Evolutionary conservation across 2,888 invertebrate species (phyloP).

Genomic region (Amphipyra berbera): DNA sequence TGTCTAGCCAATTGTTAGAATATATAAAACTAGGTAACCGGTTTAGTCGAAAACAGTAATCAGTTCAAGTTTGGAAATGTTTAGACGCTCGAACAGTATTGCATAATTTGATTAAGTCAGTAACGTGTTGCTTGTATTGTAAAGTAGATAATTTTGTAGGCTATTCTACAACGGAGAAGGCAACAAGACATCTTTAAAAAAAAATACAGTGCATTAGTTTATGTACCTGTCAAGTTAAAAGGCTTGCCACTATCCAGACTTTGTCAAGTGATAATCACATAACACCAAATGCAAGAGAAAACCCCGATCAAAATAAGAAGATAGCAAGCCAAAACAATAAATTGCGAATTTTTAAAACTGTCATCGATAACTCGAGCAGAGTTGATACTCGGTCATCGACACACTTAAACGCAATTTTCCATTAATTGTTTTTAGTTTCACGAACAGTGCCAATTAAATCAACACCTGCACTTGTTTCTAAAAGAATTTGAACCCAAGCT

Average conservation of each 20-base stretch:
- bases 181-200: no score
- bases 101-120: slow-evolving; percentile 1
- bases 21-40: slow-evolving; percentile 42
- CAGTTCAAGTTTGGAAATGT: slow-evolving; percentile 46
- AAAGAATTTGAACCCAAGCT: slow-evolving; percentile 26
- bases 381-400: slow-evolving; percentile 41
- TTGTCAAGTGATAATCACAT: no score
- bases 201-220: neutral
- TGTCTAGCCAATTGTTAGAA: slow-evolving; percentile 26
- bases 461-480: slow-evolving; percentile 20
- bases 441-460: slow-evolving; percentile 26
- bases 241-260: no score
- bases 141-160: neutral
- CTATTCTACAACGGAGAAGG: no score
- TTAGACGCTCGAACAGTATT: neutral
- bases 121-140: neutral
- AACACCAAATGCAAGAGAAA: neutral
- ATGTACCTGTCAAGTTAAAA: no score
- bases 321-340: slow-evolving; percentile 2
- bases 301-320: neutral
- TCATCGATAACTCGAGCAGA: slow-evolving; percentile 13
- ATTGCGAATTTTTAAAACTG: slow-evolving; percentile 13
- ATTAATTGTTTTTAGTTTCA: slow-evolving; percentile 30
- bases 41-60: slow-evolving; percentile 33
- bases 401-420: slow-evolving; percentile 34